A percentile compares a stretch with the other conserved stretches of the same genome.
Conservation (phyloP, 2,113 vertebrate genomes). For the Cromileptes altivelis region DNA sequence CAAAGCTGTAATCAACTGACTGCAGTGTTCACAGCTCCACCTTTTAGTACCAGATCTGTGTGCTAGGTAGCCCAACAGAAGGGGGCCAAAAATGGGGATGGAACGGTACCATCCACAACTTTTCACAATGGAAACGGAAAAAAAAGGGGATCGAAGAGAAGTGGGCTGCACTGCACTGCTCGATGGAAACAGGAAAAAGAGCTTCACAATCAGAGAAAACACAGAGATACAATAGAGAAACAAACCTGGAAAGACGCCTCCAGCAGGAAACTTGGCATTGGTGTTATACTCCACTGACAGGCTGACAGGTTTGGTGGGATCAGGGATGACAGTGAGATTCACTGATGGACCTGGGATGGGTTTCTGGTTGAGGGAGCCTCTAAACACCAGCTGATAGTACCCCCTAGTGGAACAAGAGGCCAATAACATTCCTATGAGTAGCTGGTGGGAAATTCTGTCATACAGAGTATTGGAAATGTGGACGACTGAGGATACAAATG, state of each 20-base stretch:
- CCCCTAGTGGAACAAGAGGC: conserved; percentile 85
- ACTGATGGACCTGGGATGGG: conserved; percentile 85
- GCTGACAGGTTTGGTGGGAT: conserved; percentile 89
- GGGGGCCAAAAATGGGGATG: no score
- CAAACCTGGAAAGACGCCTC: conserved; percentile 89
- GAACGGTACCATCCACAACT: no score
- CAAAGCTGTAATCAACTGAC: no score
- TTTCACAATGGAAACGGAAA: no score
- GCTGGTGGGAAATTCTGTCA: neutral
- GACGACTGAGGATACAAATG: neutral
- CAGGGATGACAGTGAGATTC: conserved; percentile 88
- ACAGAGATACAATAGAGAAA: neutral
- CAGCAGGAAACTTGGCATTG: conserved; percentile 84
- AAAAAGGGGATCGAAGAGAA: no score
- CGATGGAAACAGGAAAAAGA: neutral
- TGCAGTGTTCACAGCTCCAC: no score
- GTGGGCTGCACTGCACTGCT: no score
- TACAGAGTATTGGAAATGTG: neutral
- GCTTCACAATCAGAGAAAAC: neutral
- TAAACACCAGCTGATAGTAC: conserved; percentile 86
- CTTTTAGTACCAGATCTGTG: no score
- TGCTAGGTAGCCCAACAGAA: no score
- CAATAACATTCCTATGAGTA: conserved; percentile 2
- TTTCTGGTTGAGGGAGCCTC: conserved; percentile 81
- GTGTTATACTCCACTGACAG: conserved; percentile 88